Percentiles rank a stretch among this genome's conserved stretches.
These are phyloP conservation scores for Habrosyne pyritoides DNA, from an alignment of 2,888 invertebrate species.

Conservation along the genomic window DNA sequence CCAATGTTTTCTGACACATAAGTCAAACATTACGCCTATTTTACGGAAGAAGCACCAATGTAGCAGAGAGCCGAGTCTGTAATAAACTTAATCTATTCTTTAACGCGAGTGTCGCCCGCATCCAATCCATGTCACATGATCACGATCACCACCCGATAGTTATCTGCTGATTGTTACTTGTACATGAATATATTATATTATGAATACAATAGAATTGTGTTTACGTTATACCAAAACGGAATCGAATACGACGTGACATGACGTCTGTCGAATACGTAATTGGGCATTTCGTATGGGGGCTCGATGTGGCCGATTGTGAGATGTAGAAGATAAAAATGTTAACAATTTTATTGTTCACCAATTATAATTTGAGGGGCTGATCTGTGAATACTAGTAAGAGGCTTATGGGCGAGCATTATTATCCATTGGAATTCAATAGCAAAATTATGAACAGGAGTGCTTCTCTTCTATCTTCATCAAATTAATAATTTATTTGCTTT, in stretches of 20 bases:
- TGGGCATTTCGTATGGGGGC: slow-evolving; percentile 32
- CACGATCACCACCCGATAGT: slow-evolving; percentile 48
- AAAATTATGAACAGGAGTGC: no score
- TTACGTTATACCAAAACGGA: neutral
- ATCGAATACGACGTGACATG: slow-evolving; percentile 20
- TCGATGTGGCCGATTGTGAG: slow-evolving; percentile 17
- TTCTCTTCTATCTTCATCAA: no score
- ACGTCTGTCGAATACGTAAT: slow-evolving; percentile 43
- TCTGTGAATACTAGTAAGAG: neutral
- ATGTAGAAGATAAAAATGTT: neutral
- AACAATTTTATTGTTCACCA: slow-evolving; percentile 13
- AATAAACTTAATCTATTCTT: slow-evolving; percentile 28
- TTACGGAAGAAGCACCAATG: no score
- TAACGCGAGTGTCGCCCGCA: slow-evolving; percentile 52
- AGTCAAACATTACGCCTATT: no score
- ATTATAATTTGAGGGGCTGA: slow-evolving; percentile 20
- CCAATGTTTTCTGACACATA: no score
- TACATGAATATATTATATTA: slow-evolving; percentile 43
- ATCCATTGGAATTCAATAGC: no score
- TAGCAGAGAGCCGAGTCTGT: slow-evolving; percentile 17
- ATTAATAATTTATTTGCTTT: no score
- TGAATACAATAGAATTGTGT: slow-evolving; percentile 47
- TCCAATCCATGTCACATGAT: slow-evolving; percentile 53
- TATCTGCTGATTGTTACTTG: slow-evolving; percentile 27
- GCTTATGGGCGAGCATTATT: no score